A percentile compares a stretch with the other conserved stretches of the same genome.
These are phyloP conservation scores for Ormyrus thymus DNA, from an alignment of 2,888 invertebrate genomes.

Conservation along the genomic window DNA sequence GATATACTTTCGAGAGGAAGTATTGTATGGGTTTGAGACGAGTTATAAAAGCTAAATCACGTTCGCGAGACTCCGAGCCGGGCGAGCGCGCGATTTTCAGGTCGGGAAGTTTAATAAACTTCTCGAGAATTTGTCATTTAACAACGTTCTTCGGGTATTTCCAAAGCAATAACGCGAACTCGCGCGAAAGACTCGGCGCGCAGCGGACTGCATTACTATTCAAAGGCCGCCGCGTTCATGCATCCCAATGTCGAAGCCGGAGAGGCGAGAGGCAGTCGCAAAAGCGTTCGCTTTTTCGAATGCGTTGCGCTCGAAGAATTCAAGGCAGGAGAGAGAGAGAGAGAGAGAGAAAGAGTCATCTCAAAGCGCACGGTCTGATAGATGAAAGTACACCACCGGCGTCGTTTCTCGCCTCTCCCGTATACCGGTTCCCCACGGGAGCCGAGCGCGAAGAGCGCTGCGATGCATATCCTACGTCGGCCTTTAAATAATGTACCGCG, in stretches of 20 bases:
- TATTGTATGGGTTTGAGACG: too few relatives aligned
- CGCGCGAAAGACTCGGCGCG: too few relatives aligned
- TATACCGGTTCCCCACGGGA: slow-evolving; percentile 65
- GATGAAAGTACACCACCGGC: slow-evolving; percentile 69
- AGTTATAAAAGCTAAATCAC: too few relatives aligned
- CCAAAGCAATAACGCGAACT: too few relatives aligned
- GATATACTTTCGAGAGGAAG: too few relatives aligned
- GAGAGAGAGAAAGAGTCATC: slow-evolving; percentile 44
- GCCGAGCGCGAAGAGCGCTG: slow-evolving; percentile 58
- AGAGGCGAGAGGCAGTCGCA: not conserved
- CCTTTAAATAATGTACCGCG: slow-evolving; percentile 43
- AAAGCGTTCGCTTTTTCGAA: slow-evolving; percentile 50
- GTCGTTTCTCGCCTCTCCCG: slow-evolving; percentile 66
- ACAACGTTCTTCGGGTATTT: too few relatives aligned
- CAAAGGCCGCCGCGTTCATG: slow-evolving; percentile 35
- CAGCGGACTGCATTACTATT: slow-evolving; percentile 37
- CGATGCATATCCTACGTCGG: slow-evolving; percentile 51
- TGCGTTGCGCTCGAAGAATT: slow-evolving; percentile 34
- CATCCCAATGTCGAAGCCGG: slow-evolving; percentile 37
- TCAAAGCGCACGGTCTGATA: slow-evolving; percentile 69
- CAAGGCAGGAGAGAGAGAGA: not conserved
- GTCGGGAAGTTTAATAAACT: too few relatives aligned
- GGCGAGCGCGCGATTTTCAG: too few relatives aligned
- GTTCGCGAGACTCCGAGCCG: too few relatives aligned
- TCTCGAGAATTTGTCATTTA: too few relatives aligned